A percentile compares a stretch with the other conserved stretches of the same genome.
These are phyloP conservation scores for Papilio helenus DNA, from an alignment of 1,140 invertebrate species.

Conservation along the genomic window DNA sequence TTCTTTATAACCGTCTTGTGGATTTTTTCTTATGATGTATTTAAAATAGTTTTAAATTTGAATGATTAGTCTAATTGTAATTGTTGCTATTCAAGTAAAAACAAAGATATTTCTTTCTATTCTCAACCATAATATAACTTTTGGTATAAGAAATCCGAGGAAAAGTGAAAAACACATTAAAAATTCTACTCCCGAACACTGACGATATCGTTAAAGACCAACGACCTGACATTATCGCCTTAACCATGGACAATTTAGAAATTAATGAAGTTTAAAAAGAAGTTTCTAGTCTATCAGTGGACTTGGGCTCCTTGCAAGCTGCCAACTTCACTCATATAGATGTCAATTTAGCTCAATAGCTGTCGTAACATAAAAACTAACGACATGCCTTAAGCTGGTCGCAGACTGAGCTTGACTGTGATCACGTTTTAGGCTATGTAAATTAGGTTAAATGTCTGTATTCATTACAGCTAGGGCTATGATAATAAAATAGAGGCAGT, in stretches of 20 bases:
- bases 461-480: neutral
- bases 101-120: neutral
- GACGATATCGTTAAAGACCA: conserved; percentile 32
- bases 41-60: neutral
- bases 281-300: conserved; percentile 54
- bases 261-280: conserved; percentile 58
- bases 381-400: conserved; percentile 44
- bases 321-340: conserved; percentile 69
- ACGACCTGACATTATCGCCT: conserved; percentile 46
- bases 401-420: conserved; percentile 25
- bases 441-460: conserved; percentile 25
- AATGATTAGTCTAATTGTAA: neutral
- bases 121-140: neutral
- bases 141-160: conserved; percentile 17
- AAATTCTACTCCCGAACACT: conserved; percentile 41
- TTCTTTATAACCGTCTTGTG: neutral
- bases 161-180: conserved; percentile 46
- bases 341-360: conserved; percentile 71
- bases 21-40: neutral
- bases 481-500: neutral
- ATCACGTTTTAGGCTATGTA: conserved; percentile 20
- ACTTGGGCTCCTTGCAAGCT: conserved; percentile 54
- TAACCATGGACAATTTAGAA: conserved; percentile 48
- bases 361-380: conserved; percentile 72
- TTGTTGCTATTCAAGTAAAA: too few relatives aligned